Conservation (phyloP, 1,140 invertebrate genomes). For the Drosophila sp. region DNA sequence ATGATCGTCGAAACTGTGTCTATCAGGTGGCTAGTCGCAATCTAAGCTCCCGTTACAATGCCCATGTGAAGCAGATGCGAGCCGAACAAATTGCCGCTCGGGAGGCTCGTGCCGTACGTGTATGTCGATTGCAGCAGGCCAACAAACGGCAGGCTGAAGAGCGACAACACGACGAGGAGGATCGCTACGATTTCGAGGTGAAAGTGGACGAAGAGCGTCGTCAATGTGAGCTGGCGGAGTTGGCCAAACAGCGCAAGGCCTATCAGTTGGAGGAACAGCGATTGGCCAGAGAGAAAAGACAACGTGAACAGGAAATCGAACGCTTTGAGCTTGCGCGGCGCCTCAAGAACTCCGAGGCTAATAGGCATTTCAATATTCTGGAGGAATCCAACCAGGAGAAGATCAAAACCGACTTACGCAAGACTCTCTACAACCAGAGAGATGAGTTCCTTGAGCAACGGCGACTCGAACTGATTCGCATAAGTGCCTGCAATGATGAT, state of each 20-base stretch:
- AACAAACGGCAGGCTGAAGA: conserved; percentile 15
- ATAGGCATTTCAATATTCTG: conserved; percentile 23
- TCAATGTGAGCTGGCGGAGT: conserved; percentile 15
- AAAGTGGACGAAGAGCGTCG: conserved; percentile 43
- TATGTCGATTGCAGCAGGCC: conserved; percentile 23
- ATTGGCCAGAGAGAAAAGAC: not conserved
- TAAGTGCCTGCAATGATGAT: conserved; percentile 51
- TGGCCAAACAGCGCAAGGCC: conserved; percentile 41
- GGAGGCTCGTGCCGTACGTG: not conserved
- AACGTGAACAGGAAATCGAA: conserved; percentile 31
- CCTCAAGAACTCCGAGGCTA: conserved; percentile 42
- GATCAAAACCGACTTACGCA: conserved; percentile 20
- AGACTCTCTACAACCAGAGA: conserved; percentile 33
- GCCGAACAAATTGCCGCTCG: not conserved
- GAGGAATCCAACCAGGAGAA: conserved; percentile 20
- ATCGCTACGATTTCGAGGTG: conserved; percentile 18
- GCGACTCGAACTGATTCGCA: conserved; percentile 43
- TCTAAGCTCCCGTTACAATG: conserved; percentile 24
- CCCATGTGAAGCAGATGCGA: conserved; percentile 33
- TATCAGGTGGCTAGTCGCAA: conserved; percentile 36
- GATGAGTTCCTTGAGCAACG: conserved; percentile 44
- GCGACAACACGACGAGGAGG: not conserved
- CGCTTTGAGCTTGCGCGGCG: conserved; percentile 57
- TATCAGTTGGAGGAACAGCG: conserved; percentile 35
- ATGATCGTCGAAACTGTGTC: conserved; percentile 57